Percentiles rank a stretch among this genome's conserved stretches.
These are phyloP conservation scores for Cepphus grylle DNA, from an alignment of 2,113 vertebrate species.

Conservation along the genomic window DNA sequence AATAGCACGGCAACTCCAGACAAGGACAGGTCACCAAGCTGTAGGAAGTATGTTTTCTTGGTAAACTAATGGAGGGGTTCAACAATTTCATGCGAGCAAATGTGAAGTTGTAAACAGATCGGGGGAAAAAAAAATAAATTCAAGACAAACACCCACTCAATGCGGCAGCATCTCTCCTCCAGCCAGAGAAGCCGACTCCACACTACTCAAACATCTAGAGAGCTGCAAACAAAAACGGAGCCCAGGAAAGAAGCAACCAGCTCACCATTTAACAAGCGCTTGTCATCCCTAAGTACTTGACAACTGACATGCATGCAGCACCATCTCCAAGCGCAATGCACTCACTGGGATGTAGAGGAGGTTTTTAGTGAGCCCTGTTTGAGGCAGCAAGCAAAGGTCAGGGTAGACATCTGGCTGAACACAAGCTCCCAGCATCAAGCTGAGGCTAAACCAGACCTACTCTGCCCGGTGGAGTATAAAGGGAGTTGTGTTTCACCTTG, in stretches of 20 bases:
- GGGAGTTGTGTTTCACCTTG: neutral
- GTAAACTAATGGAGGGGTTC: neutral
- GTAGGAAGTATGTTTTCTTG: neutral
- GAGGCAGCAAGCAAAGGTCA: neutral
- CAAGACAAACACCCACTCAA: neutral
- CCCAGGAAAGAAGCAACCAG: neutral
- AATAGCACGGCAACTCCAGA: neutral
- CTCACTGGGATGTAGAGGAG: neutral
- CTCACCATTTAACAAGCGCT: neutral
- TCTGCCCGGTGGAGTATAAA: neutral
- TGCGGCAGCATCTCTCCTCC: rapidly evolving
- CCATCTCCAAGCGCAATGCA: neutral
- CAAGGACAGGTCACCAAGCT: slow-evolving; percentile 9
- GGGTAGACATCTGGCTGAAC: neutral
- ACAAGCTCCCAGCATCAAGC: neutral
- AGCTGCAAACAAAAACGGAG: neutral
- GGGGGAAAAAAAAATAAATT: neutral
- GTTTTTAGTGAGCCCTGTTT: rapidly evolving
- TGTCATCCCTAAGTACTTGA: neutral
- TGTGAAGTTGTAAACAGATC: neutral
- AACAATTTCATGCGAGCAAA: neutral
- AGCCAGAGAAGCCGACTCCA: neutral
- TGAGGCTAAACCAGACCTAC: neutral
- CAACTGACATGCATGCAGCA: rapidly evolving
- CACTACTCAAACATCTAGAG: neutral